Base-by-base conservation (phyloP, 2,797 vertebrate genomes). In the Silurus aristotelis region DNA sequence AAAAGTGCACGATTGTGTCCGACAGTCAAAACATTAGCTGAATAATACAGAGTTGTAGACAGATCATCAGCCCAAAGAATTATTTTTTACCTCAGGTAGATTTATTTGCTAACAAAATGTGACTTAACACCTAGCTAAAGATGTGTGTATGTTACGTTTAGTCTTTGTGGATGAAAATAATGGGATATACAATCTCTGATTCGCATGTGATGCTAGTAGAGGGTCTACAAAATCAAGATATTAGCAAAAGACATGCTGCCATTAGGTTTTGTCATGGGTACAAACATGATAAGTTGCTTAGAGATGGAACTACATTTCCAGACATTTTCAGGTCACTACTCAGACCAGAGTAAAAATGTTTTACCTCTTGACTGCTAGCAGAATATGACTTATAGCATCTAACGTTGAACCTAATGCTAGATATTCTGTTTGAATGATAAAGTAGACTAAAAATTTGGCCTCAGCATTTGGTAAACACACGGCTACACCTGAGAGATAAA, bases 401-500 rank as follows among this genome's bases (percentile, higher is more conserved):
- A 52, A 52, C 4, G 10, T 52, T 8, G 1, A 52, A 52, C 48
- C 48, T 52, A 52, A 52, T 52, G 48, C 1, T 52, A 52, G 48
- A 52, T 52, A 52, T 17, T 13, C 10, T 58, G 1, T 68, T 38
- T 58, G 25, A 43, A 61, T 31, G 12, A 70, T 70, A 66, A 20
- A 27, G 61, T 7, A 66, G 70, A 15, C 70, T 66, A 17, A 56
- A 83, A 78, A 55, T 52, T 38, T 43, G 27, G 22, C 20, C 4
- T 43, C 52, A 27, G 64, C 61, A 5, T 9, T 2, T 67, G 46
- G 19, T 66, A 58, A 56, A 85, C 55, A 20, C 82, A 14, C 3
- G 13, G 58, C 17, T 25, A 9, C 12, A 76, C 31, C 82, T 38
- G 72, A 79, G 31, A 83, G 82, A 19, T 2, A 85, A n/a, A 68